Conservation (phyloP, 1,140 invertebrate species). For the Drosophila gunungcola region DNA sequence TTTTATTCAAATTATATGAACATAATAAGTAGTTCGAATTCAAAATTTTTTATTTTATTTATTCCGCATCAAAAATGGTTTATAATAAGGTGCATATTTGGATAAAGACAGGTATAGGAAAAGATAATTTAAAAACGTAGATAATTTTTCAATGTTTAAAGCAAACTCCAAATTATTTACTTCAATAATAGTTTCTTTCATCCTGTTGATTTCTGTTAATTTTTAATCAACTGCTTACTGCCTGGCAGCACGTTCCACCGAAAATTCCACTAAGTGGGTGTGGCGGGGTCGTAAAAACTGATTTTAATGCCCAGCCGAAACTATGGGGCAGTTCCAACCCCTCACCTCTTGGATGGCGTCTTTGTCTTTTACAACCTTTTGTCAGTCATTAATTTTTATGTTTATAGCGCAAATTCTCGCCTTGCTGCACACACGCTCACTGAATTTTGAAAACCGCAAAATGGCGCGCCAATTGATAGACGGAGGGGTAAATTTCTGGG, state of each 20-base stretch:
- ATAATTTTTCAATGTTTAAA: too few relatives aligned
- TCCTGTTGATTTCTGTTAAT: slow-evolving; percentile 59
- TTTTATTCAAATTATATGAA: too few relatives aligned
- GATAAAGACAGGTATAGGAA: too few relatives aligned
- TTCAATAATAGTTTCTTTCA: too few relatives aligned
- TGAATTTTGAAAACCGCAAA: slow-evolving; percentile 70
- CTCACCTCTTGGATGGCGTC: slow-evolving; percentile 8
- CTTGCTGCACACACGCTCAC: slow-evolving; percentile 71
- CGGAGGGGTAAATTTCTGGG: neutral
- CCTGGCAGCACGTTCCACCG: slow-evolving; percentile 43
- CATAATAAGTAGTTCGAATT: too few relatives aligned
- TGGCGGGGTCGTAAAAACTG: slow-evolving; percentile 74
- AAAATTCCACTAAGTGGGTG: slow-evolving; percentile 52
- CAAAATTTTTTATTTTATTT: too few relatives aligned
- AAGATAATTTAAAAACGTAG: too few relatives aligned
- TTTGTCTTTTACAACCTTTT: slow-evolving; percentile 83
- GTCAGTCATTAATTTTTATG: slow-evolving; percentile 83
- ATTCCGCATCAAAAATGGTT: too few relatives aligned
- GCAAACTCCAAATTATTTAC: neutral
- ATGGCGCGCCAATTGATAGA: slow-evolving; percentile 37
- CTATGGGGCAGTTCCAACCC: slow-evolving; percentile 25
- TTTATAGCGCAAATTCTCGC: slow-evolving; percentile 81
- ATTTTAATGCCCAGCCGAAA: slow-evolving; percentile 69
- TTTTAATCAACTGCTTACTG: slow-evolving; percentile 69
- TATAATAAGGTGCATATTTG: too few relatives aligned